These are phyloP conservation scores for Oithona nana DNA, from an alignment of 2,888 invertebrate genomes.

Conservation along the genomic window DNA sequence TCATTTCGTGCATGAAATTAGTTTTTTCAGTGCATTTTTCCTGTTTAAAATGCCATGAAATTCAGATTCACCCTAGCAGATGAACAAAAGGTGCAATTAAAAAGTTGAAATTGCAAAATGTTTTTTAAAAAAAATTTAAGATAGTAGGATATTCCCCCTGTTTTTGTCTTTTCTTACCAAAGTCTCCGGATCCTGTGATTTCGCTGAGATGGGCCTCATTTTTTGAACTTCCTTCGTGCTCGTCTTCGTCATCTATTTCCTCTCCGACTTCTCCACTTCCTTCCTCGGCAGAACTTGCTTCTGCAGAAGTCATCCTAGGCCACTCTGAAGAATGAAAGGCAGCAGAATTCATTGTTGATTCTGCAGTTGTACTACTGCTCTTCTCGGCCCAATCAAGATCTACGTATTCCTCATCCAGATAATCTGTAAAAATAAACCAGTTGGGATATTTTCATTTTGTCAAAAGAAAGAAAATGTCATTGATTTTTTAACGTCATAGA, in stretches of 20 bases:
- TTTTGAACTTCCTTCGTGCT: slow-evolving; percentile 15
- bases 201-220: slow-evolving; percentile 14
- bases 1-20: too few relatives aligned
- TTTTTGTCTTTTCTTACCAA: slow-evolving; percentile 2
- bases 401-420: slow-evolving; percentile 9
- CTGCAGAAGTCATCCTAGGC: not conserved
- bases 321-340: not conserved
- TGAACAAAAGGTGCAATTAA: too few relatives aligned
- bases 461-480: too few relatives aligned
- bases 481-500: too few relatives aligned
- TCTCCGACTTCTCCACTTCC: not conserved
- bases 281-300: not conserved
- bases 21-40: too few relatives aligned
- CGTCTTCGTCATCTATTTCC: slow-evolving; percentile 11
- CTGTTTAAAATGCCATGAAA: too few relatives aligned
- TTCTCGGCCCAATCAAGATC: slow-evolving; percentile 5
- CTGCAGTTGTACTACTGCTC: not conserved
- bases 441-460: too few relatives aligned
- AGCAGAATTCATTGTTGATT: not conserved
- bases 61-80: too few relatives aligned
- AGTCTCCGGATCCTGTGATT: slow-evolving; percentile 16
- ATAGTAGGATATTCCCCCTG: not conserved
- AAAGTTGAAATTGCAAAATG: too few relatives aligned
- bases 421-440: too few relatives aligned
- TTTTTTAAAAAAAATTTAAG: too few relatives aligned